phyloP scores from a whole-genome alignment of 2,888 invertebrate species.

The Erannis defoliaria region DNA sequence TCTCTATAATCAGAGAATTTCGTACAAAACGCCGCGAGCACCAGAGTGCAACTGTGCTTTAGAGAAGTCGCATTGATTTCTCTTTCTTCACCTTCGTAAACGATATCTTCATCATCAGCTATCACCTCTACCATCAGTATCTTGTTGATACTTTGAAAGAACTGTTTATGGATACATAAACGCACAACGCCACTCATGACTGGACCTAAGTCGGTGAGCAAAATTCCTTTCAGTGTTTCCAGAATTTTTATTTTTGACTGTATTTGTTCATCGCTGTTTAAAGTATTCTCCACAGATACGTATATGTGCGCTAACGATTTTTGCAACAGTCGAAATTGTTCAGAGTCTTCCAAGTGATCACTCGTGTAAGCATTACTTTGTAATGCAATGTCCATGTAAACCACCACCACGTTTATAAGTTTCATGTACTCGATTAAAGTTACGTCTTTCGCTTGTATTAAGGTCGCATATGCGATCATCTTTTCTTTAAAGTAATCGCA shows the following conservation, averaged over 20 bases:
- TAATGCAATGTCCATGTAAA: constrained; percentile 61
- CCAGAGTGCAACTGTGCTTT: constrained; percentile 66
- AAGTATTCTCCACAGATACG: constrained; percentile 48
- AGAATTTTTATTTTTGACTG: constrained; percentile 60
- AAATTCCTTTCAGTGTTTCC: constrained; percentile 57
- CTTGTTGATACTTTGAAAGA: constrained; percentile 68
- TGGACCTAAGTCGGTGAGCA: constrained; percentile 58
- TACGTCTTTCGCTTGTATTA: constrained; percentile 33
- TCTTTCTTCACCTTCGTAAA: constrained; percentile 64
- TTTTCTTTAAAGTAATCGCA: constrained; percentile 53
- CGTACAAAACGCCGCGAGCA: constrained; percentile 73
- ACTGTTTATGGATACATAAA: constrained; percentile 58
- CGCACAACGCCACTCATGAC: constrained; percentile 59
- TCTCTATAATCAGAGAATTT: constrained; percentile 61
- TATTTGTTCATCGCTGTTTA: constrained; percentile 58
- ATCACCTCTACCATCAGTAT: constrained; percentile 61
- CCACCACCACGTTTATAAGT: constrained; percentile 53
- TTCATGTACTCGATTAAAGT: constrained; percentile 56
- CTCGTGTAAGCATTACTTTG: constrained; percentile 54
- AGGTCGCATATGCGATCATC: constrained; percentile 29
- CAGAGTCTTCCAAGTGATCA: constrained; percentile 50
- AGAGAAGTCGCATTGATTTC: constrained; percentile 62
- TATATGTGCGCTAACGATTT: constrained; percentile 57
- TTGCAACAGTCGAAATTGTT: constrained; percentile 53
- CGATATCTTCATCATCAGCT: constrained; percentile 59